phyloP scores from a whole-genome alignment of 1,140 invertebrate species.

The Heterodera carotae region DNA sequence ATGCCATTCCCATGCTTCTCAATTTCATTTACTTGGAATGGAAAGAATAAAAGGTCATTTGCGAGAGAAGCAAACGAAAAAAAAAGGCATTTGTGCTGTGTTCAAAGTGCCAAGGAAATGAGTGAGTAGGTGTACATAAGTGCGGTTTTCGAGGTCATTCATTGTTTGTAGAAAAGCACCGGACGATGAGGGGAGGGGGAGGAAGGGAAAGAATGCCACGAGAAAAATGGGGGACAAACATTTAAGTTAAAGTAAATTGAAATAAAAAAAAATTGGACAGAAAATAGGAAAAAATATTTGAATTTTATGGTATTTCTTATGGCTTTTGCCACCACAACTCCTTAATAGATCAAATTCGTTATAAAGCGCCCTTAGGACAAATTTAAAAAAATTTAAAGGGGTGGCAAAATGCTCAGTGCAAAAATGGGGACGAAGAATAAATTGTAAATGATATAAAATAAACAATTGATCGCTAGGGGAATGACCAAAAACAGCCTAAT shows the following conservation, averaged over 20 bases:
- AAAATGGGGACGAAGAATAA: background rate
- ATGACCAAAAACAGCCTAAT: no score
- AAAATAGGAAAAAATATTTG: no score
- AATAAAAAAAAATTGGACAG: no score
- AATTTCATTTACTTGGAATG: background rate
- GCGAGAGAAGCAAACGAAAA: background rate
- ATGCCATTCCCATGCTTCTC: background rate
- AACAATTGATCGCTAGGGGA: no score
- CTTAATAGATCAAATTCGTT: no score
- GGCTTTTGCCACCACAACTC: no score
- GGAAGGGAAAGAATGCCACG: background rate
- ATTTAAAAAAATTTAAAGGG: no score
- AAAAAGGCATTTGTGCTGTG: background rate
- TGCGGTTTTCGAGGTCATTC: no score
- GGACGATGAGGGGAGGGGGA: no score
- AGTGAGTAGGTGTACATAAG: background rate
- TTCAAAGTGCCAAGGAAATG: background rate
- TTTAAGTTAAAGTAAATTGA: background rate
- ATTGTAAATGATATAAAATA: no score
- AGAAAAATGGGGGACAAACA: background rate
- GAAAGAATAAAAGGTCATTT: background rate
- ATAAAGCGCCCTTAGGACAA: no score
- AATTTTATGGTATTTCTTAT: no score
- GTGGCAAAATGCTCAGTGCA: slow-evolving; percentile 1
- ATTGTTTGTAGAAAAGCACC: background rate